Conservation (phyloP, 2,113 vertebrate genomes). For the Suricata suricatta region DNA sequence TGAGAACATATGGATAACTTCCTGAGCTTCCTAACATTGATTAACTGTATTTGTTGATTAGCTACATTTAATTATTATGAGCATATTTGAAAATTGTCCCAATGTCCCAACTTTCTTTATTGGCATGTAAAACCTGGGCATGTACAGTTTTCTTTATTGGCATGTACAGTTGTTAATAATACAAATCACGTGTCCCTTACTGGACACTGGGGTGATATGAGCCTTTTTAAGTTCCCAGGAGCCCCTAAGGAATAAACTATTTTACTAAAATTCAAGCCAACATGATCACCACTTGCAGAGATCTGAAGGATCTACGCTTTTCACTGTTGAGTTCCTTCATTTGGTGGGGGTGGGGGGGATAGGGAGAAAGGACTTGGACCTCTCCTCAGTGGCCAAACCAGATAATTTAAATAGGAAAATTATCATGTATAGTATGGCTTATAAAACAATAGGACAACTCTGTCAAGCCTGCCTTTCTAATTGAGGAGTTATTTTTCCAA, state of each 20-base stretch:
- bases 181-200: not conserved
- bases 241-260: not conserved
- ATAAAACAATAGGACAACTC: not conserved
- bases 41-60: not conserved
- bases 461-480: not conserved
- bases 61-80: slow-evolving; percentile 33
- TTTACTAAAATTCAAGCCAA: not conserved
- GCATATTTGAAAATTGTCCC: not conserved
- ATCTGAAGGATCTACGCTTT: not conserved
- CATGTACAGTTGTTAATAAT: not conserved
- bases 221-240: not conserved
- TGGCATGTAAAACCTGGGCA: not conserved
- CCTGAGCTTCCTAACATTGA: not conserved
- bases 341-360: accelerated
- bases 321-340: not conserved
- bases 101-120: not conserved
- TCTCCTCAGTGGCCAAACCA: not conserved
- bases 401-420: slow-evolving; percentile 21
- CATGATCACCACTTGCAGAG: not conserved
- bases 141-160: not conserved
- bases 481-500: not conserved
- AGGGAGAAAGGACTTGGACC: not conserved
- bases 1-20: not conserved
- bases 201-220: not conserved
- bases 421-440: not conserved